Evolutionary conservation across 2,888 invertebrate species (phyloP).

Genomic region (Argyresthia goedartella): DNA sequence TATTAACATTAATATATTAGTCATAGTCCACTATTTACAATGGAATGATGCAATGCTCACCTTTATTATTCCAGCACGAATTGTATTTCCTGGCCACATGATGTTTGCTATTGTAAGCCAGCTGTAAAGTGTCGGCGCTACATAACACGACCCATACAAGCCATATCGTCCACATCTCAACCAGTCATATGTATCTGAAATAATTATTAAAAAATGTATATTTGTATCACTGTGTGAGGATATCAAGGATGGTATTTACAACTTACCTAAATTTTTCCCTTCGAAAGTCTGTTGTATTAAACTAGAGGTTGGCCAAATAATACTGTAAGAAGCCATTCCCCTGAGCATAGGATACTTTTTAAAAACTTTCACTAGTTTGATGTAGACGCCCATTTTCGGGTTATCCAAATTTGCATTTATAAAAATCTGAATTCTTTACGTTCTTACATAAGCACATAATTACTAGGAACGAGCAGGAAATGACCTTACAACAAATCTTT

Average conservation of each 20-base stretch:
- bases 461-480: too few relatives aligned
- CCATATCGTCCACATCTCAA: conserved; percentile 79
- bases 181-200: conserved; percentile 74
- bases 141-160: conserved; percentile 84
- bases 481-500: too few relatives aligned
- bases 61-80: conserved; percentile 80
- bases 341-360: conserved; percentile 54
- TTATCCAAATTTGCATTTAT: too few relatives aligned
- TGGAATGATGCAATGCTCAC: conserved; percentile 39
- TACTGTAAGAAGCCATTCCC: conserved; percentile 79
- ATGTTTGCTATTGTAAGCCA: conserved; percentile 84
- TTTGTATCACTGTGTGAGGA: neutral
- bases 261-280: conserved; percentile 73
- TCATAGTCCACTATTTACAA: too few relatives aligned
- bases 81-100: conserved; percentile 80
- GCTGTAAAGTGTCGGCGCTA: conserved; percentile 83
- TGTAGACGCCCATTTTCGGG: conserved; percentile 35
- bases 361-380: conserved; percentile 35
- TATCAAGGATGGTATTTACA: neutral
- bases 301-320: conserved; percentile 81
- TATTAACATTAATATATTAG: neutral
- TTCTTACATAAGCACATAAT: too few relatives aligned
- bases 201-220: conserved; percentile 6
- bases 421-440: too few relatives aligned
- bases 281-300: conserved; percentile 79